These are phyloP conservation scores for Morus bassanus DNA, from an alignment of 2,797 vertebrate genomes.

Conservation along the genomic window DNA sequence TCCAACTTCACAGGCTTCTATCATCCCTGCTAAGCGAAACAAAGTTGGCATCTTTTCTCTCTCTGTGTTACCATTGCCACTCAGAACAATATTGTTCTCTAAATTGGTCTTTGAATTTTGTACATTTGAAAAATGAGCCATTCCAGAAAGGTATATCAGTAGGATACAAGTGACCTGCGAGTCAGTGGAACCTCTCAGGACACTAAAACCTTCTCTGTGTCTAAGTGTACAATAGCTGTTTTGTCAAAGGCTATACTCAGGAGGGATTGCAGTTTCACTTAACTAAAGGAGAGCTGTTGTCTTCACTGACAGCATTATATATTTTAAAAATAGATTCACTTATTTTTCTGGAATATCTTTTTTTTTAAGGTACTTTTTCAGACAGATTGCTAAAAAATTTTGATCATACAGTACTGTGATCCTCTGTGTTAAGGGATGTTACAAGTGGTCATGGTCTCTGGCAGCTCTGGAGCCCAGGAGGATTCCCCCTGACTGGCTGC, in stretches of 20 bases:
- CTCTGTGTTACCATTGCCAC: not conserved
- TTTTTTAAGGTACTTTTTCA: not conserved
- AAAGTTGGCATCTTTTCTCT: not conserved
- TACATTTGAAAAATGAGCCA: not conserved
- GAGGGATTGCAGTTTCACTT: not conserved
- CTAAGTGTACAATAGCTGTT: not conserved
- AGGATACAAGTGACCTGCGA: not conserved
- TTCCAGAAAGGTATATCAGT: not conserved
- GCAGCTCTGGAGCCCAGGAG: not conserved
- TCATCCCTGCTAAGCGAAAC: not conserved
- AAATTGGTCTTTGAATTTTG: not conserved
- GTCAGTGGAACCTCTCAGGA: not conserved
- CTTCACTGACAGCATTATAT: not conserved
- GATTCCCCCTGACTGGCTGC: not conserved
- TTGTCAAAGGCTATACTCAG: not conserved
- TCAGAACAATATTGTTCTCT: not conserved
- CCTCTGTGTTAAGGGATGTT: not conserved
- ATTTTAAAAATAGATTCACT: not conserved
- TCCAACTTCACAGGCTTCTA: not conserved
- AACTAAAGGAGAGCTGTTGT: not conserved
- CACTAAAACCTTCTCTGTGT: not conserved
- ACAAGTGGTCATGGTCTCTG: fast-evolving
- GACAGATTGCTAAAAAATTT: not conserved
- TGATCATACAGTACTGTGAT: not conserved
- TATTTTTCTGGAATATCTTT: not conserved